A percentile compares a stretch with the other conserved stretches of the same genome.
These are phyloP conservation scores for Biston stratarius DNA, from an alignment of 2,888 invertebrate genomes.

Conservation along the genomic window DNA sequence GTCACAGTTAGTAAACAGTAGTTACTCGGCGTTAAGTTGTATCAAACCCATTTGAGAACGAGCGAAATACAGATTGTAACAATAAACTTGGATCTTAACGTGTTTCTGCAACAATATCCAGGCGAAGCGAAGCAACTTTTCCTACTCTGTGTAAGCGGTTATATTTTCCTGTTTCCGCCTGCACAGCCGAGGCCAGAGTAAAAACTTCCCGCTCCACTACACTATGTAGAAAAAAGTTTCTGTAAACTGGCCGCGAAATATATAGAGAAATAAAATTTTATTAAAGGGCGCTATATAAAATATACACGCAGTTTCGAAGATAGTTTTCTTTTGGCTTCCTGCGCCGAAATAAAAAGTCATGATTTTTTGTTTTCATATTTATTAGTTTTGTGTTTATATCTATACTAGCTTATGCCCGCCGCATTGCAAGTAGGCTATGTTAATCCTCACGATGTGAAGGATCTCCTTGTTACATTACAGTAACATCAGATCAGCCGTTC, in stretches of 20 bases:
- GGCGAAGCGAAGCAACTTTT: constrained; percentile 16
- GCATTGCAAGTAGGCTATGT: too few species aligned
- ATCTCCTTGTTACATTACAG: too few species aligned
- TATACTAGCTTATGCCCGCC: too few species aligned
- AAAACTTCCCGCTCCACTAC: constrained; percentile 7
- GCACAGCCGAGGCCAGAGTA: not conserved
- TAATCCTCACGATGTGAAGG: too few species aligned
- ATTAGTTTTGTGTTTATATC: too few species aligned
- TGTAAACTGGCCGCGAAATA: too few species aligned
- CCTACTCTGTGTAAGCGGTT: constrained; percentile 24
- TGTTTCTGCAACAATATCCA: constrained; percentile 21
- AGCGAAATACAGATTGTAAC: constrained; percentile 12
- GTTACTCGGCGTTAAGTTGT: not conserved
- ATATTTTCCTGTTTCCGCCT: constrained; percentile 15
- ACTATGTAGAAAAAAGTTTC: not conserved
- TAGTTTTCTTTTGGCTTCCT: not conserved
- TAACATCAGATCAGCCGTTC: too few species aligned
- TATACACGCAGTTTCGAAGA: too few species aligned
- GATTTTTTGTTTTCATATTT: too few species aligned
- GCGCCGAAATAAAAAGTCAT: too few species aligned
- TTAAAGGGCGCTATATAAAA: too few species aligned
- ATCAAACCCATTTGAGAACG: constrained; percentile 14
- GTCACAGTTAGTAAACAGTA: not conserved
- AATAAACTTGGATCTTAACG: constrained; percentile 22
- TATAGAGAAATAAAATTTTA: too few species aligned